Percentiles rank a stretch among this genome's conserved stretches.
phyloP scores from a whole-genome alignment of 1,140 invertebrate genomes.

The Kradibia gibbosae region DNA sequence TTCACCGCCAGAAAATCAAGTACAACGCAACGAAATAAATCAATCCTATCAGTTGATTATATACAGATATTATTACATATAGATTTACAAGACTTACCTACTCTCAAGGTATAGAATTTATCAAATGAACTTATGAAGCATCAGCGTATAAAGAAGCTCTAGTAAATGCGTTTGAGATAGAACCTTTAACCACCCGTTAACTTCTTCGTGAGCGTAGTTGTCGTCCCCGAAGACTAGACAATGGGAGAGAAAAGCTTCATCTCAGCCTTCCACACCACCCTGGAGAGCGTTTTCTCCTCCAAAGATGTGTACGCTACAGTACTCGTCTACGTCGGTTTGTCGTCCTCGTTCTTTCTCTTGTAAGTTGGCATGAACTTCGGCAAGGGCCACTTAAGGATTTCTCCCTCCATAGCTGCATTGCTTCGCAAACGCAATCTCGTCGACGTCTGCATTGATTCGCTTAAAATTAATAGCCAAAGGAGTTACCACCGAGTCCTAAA shows the following conservation, averaged over 20 bases:
- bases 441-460: slow-evolving; percentile 8
- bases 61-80: background rate
- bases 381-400: slow-evolving; percentile 25
- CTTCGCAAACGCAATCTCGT: slow-evolving; percentile 12
- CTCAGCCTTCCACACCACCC: background rate
- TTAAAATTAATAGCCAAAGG: slow-evolving; percentile 37
- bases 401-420: background rate
- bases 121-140: background rate
- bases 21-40: background rate
- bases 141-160: background rate
- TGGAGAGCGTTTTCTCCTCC: background rate
- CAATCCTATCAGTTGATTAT: background rate
- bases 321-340: background rate
- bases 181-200: background rate
- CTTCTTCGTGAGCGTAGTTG: background rate
- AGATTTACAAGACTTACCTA: no score
- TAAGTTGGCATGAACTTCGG: no score
- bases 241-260: background rate
- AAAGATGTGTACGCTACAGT: background rate
- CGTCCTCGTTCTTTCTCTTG: background rate
- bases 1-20: background rate
- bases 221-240: background rate
- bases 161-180: background rate
- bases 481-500: no score
- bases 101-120: background rate